phyloP scores from a whole-genome alignment of 2,888 invertebrate genomes.

The Rhyacophila evoluta region DNA sequence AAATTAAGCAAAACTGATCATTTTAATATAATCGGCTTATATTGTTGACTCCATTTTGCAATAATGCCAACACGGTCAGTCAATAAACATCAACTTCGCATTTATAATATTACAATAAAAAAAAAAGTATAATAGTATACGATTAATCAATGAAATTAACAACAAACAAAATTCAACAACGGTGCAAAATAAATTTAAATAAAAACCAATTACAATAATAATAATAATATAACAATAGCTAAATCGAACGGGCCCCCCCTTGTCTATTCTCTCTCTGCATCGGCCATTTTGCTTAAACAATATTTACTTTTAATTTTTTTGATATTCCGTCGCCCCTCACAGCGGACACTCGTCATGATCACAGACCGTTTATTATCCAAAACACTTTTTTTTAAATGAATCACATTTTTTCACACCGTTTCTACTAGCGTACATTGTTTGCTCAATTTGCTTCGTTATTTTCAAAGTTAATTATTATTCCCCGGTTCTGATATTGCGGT shows the following conservation, averaged over 20 bases:
- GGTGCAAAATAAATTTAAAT: constrained; percentile 40
- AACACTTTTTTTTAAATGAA: not conserved
- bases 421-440: too few relatives aligned
- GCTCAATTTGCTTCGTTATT: too few relatives aligned
- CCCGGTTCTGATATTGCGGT: too few relatives aligned
- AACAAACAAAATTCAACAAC: constrained; percentile 51
- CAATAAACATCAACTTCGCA: not conserved
- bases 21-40: too few relatives aligned
- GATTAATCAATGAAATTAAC: constrained; percentile 36
- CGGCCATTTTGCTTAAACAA: not conserved
- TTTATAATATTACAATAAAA: not conserved
- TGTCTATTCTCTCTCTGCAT: not conserved
- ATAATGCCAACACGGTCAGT: not conserved
- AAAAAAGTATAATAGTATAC: not conserved
- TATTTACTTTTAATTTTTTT: not conserved
- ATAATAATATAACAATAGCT: constrained; percentile 20
- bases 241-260: constrained; percentile 4
- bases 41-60: not conserved
- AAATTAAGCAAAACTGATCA: too few relatives aligned
- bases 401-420: not conserved
- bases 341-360: not conserved
- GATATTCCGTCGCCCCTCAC: not conserved
- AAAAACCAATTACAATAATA: constrained; percentile 41
- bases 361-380: constrained; percentile 17
- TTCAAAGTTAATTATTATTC: too few relatives aligned